Evolutionary conservation across 2,797 vertebrate genomes (phyloP).

Genomic region (Leptatherina wallacei): DNA sequence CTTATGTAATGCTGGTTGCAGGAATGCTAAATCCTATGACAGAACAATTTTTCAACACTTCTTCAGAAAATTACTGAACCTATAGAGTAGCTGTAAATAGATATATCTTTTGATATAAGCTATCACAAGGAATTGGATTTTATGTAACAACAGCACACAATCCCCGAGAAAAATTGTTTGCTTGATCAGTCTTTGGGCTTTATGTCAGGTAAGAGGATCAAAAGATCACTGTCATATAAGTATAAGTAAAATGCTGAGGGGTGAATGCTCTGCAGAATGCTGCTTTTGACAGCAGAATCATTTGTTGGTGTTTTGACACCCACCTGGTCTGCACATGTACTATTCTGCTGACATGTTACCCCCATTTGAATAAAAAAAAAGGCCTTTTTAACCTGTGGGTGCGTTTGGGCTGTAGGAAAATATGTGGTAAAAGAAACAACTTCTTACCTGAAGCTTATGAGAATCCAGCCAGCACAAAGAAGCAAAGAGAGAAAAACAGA

Average conservation of each 20-base stretch:
- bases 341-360: too few relatives aligned
- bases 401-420: neutral
- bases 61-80: too few relatives aligned
- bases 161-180: too few relatives aligned
- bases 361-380: too few relatives aligned
- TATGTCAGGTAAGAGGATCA: neutral
- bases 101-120: neutral
- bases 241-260: neutral
- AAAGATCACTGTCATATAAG: neutral
- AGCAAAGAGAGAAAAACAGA: constrained; percentile 21
- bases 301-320: too few relatives aligned
- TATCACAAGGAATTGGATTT: neutral
- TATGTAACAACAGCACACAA: too few relatives aligned
- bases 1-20: neutral
- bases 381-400: neutral
- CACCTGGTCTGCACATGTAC: neutral
- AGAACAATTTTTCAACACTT: neutral
- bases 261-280: neutral
- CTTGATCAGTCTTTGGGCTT: neutral
- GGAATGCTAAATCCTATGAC: neutral
- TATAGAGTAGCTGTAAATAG: too few relatives aligned
- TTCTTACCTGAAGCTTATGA: constrained; percentile 89
- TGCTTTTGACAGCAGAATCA: too few relatives aligned
- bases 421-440: constrained; percentile 1
- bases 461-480: constrained; percentile 39